Evolutionary conservation across 2,888 invertebrate species (phyloP), one percentile per base, ranked within the genome.

Genomic region (Pinctada fucata): DNA sequence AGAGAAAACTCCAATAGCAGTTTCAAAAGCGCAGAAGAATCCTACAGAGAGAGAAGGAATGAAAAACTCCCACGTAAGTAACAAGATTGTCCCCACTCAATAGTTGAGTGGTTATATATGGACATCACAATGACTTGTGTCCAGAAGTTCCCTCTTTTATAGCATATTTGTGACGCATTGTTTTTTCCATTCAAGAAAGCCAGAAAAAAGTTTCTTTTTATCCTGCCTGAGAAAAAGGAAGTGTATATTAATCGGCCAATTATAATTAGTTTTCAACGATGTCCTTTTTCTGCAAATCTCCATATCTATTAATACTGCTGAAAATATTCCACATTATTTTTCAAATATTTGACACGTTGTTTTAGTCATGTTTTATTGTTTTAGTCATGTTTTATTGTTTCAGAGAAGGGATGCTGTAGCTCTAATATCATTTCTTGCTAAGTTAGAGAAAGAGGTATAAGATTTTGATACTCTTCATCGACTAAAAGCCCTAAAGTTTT

Each of bases 1-100:
- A 67, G 87, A 82, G 31, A 83, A 86, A 65, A 91, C 92, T 2
- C 89, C 91, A 0, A 81, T 92, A 63, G 85, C 88, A 50, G 77
- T 87, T 5, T 84, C 88, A 80, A 92, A 92, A 75, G 86, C 91
- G 6, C 79, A 88, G 73, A 93, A 93, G 82, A 93, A 92, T 90
- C 92, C 93, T 0, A 94, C 95, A 0, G 97, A 97, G 93, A 94
- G 95, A 47, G 93, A 94, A 75, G 97, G 97, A 71, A 97, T 98
- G 97, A 94, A 95, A 84, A 94, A 72, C 52, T 65, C 77, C 6
- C 77, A 77, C 67, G 77, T 77, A 72, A 66, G 77, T 6, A n/a
- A 8, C 65, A 47, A 16, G 5, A n/a, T 6, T 47, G 31, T 6
- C 31, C 13, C n/a, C 31, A 52, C 70, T 1, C 50, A 3, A 70